Percentiles rank a stretch among this genome's conserved stretches.
phyloP scores from a whole-genome alignment of 2,797 vertebrate species.

The Coreius guichenoti region DNA sequence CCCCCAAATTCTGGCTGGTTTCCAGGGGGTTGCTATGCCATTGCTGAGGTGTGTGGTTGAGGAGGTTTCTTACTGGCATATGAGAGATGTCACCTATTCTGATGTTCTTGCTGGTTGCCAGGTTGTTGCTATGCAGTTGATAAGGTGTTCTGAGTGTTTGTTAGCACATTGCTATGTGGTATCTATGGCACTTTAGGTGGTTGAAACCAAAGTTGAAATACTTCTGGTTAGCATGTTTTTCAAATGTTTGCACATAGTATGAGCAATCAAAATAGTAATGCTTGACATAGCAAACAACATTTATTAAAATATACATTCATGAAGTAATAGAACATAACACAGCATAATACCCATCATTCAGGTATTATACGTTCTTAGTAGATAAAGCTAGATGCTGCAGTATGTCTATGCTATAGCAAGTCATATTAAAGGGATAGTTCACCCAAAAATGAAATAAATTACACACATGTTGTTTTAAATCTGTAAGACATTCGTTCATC shows the following conservation, averaged over 20 bases:
- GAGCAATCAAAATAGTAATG: not conserved
- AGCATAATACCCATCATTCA: not conserved
- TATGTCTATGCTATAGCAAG: not conserved
- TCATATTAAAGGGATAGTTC: not conserved
- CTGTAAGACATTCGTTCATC: not conserved
- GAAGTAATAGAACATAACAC: not conserved
- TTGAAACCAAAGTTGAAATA: not conserved
- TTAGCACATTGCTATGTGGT: not conserved
- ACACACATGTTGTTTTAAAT: not conserved
- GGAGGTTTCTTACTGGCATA: not conserved
- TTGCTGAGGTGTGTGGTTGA: not conserved
- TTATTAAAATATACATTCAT: not conserved
- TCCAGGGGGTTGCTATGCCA: not conserved
- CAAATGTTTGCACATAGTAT: not conserved
- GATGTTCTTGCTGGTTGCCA: not conserved
- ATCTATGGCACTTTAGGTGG: not conserved
- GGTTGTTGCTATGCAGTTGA: not conserved
- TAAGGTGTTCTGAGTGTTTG: not conserved
- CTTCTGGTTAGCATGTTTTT: not conserved
- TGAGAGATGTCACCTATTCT: not conserved
- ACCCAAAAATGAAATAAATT: not conserved
- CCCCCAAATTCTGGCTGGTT: not conserved
- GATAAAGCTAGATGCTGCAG: not conserved
- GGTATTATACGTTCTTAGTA: not conserved
- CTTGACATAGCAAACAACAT: not conserved